Evolutionary conservation across 2,113 vertebrate genomes (phyloP).

Genomic region (Gobio gobio): DNA sequence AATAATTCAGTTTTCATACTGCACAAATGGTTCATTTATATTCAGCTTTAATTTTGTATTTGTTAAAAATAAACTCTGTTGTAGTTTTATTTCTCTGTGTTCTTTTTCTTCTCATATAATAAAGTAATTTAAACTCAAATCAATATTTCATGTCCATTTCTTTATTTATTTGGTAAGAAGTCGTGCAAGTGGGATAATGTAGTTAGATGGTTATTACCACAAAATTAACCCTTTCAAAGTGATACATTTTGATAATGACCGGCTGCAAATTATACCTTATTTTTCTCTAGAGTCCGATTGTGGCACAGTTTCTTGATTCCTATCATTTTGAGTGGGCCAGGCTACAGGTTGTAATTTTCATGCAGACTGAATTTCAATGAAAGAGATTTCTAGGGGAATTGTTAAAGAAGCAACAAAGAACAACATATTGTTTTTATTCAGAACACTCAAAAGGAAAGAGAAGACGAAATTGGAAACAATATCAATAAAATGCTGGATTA

Average conservation of each 20-base stretch:
- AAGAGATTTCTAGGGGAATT: not conserved
- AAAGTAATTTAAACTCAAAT: not conserved
- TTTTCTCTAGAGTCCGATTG: not conserved
- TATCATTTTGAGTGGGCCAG: not conserved
- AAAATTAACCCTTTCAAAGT: conserved; percentile 2
- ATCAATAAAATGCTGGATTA: conserved; percentile 59
- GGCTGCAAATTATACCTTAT: not conserved
- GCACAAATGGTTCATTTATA: not conserved
- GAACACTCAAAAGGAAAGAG: not conserved
- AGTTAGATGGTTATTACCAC: not conserved
- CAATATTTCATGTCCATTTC: not conserved
- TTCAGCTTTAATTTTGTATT: not conserved
- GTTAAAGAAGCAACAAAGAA: conserved; percentile 11
- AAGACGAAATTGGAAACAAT: not conserved
- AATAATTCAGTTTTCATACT: not conserved
- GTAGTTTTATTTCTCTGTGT: not conserved
- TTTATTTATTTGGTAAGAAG: not conserved
- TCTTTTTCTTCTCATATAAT: not conserved
- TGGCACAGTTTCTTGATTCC: conserved; percentile 1
- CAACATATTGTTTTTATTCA: not conserved
- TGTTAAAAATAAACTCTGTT: not conserved
- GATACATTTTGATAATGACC: not conserved
- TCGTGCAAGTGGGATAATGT: not conserved
- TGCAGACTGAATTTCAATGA: conserved; percentile 7
- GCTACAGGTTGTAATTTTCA: conserved; percentile 11